Percentiles rank a stretch among this genome's conserved stretches.
Conservation (phyloP, 1,140 invertebrate genomes). For the Prorops nasuta region DNA sequence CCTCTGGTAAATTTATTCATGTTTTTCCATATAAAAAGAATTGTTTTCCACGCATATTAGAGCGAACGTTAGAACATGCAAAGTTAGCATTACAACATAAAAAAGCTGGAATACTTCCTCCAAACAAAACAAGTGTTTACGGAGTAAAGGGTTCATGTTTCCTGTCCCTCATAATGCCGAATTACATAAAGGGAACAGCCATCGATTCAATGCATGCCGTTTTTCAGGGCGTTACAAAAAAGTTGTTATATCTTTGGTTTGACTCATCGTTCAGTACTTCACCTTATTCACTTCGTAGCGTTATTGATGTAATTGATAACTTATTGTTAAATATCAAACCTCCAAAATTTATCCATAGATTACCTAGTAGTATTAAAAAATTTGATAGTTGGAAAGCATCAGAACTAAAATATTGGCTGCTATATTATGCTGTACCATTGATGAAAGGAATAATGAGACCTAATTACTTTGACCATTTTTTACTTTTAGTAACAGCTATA, state of each 20-base stretch:
- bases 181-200: constrained; percentile 21
- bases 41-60: constrained; percentile 4
- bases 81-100: constrained; percentile 1
- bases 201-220: constrained; percentile 28
- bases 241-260: too few species aligned
- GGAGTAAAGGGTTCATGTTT: constrained; percentile 14
- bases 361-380: constrained; percentile 19
- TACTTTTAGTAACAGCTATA: constrained; percentile 5
- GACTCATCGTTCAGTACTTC: constrained; percentile 3
- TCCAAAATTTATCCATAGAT: constrained; percentile 22
- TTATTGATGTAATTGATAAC: constrained; percentile 13
- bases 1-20: too few species aligned
- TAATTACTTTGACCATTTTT: constrained; percentile 21
- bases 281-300: background rate
- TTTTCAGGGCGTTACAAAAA: constrained; percentile 14
- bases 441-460: constrained; percentile 20
- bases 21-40: background rate
- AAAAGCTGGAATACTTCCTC: background rate
- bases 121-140: background rate
- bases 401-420: constrained; percentile 8
- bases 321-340: too few species aligned
- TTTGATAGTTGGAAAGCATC: constrained; percentile 22
- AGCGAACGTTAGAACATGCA: background rate
- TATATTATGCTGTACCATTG: constrained; percentile 19
- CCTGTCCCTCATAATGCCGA: constrained; percentile 15